Percentiles rank a stretch among this genome's conserved stretches.
Evolutionary conservation across 2,888 invertebrate species (phyloP).

Genomic region (Apotomis betuletana): DNA sequence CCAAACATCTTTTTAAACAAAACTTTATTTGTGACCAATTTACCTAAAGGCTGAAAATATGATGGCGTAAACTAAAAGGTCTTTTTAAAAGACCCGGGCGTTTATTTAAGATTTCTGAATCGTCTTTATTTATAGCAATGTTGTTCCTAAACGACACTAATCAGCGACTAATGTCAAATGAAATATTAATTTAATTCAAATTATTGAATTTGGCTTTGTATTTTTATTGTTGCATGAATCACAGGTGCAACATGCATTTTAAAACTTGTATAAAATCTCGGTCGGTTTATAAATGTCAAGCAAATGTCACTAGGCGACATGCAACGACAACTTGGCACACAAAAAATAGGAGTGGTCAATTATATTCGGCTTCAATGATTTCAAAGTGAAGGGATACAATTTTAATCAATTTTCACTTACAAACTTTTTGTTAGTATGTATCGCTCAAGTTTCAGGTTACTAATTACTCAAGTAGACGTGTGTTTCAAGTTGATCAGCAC

Average conservation of each 20-base stretch:
- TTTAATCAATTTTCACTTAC: not conserved
- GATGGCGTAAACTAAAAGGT: slow-evolving; percentile 5
- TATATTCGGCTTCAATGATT: not conserved
- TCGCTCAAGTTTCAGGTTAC: too few relatives aligned
- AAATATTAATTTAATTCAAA: slow-evolving; percentile 29
- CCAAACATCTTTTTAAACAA: not conserved
- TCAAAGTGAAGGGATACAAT: not conserved
- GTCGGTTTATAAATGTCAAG: slow-evolving; percentile 36
- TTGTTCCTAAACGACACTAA: slow-evolving; percentile 22
- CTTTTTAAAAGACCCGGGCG: not conserved
- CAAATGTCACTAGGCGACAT: slow-evolving; percentile 36
- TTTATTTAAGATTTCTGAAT: slow-evolving; percentile 18
- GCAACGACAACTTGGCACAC: slow-evolving; percentile 20
- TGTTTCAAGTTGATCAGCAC: too few relatives aligned
- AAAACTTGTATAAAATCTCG: slow-evolving; percentile 24
- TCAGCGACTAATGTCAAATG: slow-evolving; percentile 17
- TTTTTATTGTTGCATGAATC: slow-evolving; percentile 24
- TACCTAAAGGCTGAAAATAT: not conserved
- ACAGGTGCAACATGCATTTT: slow-evolving; percentile 36
- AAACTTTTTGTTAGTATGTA: not conserved
- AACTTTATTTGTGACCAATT: not conserved
- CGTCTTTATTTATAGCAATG: slow-evolving; percentile 20
- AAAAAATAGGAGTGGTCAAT: not conserved
- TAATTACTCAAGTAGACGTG: too few relatives aligned
- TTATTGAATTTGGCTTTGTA: slow-evolving; percentile 12